Conservation (phyloP, 2,113 vertebrate genomes). For the Choloepus hoffmanni region DNA sequence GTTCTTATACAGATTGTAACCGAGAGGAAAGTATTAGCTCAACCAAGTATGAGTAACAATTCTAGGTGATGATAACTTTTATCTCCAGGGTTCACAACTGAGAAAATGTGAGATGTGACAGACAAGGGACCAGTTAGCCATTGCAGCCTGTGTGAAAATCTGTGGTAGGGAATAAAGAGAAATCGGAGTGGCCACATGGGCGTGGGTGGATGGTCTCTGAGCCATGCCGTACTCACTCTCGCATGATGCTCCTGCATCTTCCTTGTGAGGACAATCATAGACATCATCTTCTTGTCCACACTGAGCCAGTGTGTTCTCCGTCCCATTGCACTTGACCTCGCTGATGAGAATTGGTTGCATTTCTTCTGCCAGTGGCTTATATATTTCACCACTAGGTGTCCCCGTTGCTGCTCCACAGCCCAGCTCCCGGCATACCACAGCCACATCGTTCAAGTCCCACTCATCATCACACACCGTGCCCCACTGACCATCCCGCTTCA, state of each 20-base stretch:
- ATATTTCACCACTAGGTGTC: neutral
- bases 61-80: neutral
- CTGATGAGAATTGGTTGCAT: neutral
- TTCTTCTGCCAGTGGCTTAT: neutral
- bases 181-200: neutral
- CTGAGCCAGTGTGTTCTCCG: neutral
- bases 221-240: slow-evolving; percentile 49
- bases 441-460: neutral
- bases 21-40: neutral
- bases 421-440: slow-evolving; percentile 71
- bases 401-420: slow-evolving; percentile 69
- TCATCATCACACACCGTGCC: slow-evolving; percentile 63
- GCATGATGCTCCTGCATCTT: slow-evolving; percentile 64
- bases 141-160: neutral
- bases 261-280: rapidly evolving
- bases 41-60: neutral
- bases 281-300: neutral
- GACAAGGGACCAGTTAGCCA: rapidly evolving
- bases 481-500: slow-evolving; percentile 51
- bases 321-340: neutral
- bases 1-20: neutral
- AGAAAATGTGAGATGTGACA: neutral
- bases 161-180: neutral
- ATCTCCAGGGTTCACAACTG: neutral
- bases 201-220: neutral